Base-by-base conservation (phyloP, 2,113 vertebrate species). In the Seriola rivoliana region DNA sequence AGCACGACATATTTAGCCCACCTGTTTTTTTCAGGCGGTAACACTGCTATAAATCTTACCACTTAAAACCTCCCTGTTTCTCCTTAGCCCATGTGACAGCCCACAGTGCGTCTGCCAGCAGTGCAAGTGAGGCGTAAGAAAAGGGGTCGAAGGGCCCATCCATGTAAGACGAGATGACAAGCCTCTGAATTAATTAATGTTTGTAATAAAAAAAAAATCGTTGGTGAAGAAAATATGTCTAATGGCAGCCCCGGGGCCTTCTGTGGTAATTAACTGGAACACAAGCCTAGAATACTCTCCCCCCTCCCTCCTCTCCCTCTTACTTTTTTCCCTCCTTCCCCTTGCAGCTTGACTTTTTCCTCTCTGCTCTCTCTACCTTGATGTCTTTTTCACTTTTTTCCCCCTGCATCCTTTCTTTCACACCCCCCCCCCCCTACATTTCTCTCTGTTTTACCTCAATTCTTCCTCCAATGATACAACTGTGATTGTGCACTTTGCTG, bases 101-200 rank as follows among this genome's bases (percentile, higher is more conserved):
- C 90, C 84, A 75, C 89, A 85, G 89, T 76, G 77, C 85, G 92
- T 93, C 93, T 94, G 92, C 93, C 89, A 91, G 92, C 90, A 8
- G 62, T 88, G 90, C 81, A 91, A 92, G 91, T 86, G 88, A 94
- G 89, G 92, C 90, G 77, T 90, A 90, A 91, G 90, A 83, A 92
- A 93, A 88, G 81, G 82, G 93, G 93, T 93, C 89, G 84, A 91
- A 94, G 90, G 93, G 91, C 90, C 84, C 90, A 88, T 93, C 90
- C 90, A 90, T 86, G 92, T 94, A 93, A 93, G 87, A 92, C 85
- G 87, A 92, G 89, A 93, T 93, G 93, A 94, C 92, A 94, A 92
- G 93, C 79, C 89, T 94, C 89, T 88, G 91, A 93, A 95, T 95
- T 93, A 94, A 94, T 95, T 94, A 93, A 95, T 93, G 93, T 95